phyloP scores from a whole-genome alignment of 2,113 vertebrate species.

The Chloropsis hardwickii region DNA sequence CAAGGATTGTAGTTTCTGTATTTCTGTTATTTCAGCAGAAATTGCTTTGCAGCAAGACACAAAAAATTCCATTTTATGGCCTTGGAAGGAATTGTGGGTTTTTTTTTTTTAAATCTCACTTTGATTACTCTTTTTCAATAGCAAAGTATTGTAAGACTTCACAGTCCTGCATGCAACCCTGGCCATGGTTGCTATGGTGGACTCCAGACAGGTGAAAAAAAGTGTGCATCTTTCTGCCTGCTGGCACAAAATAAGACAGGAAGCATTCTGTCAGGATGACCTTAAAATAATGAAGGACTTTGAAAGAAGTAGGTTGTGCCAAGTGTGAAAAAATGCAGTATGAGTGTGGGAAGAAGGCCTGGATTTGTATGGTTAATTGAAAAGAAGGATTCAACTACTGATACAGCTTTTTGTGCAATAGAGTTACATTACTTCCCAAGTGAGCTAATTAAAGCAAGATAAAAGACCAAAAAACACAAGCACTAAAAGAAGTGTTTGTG shows the following conservation, averaged over 20 bases:
- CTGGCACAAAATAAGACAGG: not conserved
- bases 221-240: not conserved
- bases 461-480: constrained; percentile 3
- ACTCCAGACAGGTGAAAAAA: not conserved
- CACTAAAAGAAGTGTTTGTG: not conserved
- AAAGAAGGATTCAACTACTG: not conserved
- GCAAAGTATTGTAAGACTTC: not conserved
- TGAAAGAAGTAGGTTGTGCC: not conserved
- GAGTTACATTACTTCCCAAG: constrained; percentile 45
- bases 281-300: not conserved
- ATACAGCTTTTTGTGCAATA: not conserved
- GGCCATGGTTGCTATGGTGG: not conserved
- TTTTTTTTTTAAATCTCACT: not conserved
- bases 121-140: not conserved
- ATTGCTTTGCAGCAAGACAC: not conserved
- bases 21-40: not conserved
- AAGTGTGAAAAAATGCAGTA: not conserved
- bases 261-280: not conserved
- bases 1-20: not conserved
- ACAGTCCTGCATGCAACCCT: not conserved
- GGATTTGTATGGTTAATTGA: constrained; percentile 15
- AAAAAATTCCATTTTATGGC: not conserved
- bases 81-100: not conserved
- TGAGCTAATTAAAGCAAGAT: constrained; percentile 60
- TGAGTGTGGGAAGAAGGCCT: not conserved